Evolutionary conservation across 2,113 vertebrate species (phyloP).

Genomic region (Strix uralensis): DNA sequence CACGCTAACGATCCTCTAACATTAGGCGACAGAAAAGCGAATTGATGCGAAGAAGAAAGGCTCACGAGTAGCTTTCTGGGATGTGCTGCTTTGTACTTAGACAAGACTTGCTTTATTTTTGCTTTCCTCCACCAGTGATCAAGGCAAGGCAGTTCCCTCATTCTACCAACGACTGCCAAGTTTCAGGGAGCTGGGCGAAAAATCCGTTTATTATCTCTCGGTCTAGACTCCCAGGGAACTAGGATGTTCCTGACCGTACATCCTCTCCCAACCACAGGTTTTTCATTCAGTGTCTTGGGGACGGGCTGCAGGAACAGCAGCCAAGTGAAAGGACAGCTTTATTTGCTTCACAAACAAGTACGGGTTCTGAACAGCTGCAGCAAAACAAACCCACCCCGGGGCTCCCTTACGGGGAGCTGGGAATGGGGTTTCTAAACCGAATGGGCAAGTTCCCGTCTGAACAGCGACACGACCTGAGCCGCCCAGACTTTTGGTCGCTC

Average conservation of each 20-base stretch:
- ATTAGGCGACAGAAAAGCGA: fast-evolving
- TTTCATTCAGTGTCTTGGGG: background rate
- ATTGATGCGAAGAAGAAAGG: fast-evolving
- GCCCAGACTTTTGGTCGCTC: fast-evolving
- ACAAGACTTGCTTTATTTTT: background rate
- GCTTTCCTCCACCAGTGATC: background rate
- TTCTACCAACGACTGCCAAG: fast-evolving
- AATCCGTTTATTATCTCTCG: too few species aligned
- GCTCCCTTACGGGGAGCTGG: background rate
- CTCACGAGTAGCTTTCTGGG: background rate
- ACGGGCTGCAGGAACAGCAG: background rate
- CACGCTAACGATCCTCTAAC: fast-evolving
- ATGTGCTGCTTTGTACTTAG: fast-evolving
- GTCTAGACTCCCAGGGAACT: fast-evolving
- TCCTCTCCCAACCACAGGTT: background rate
- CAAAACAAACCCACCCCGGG: background rate
- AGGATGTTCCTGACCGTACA: fast-evolving
- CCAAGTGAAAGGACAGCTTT: background rate
- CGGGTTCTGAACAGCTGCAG: background rate
- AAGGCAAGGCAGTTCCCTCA: background rate
- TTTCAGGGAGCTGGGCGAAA: background rate
- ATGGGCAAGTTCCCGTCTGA: too few species aligned
- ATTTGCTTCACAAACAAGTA: fast-evolving
- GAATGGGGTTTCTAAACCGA: fast-evolving
- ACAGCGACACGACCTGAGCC: fast-evolving